Percentiles rank a stretch among this genome's conserved stretches.
Conservation (phyloP, 2,888 invertebrate genomes). For the Nephrotoma guestfalica region DNA sequence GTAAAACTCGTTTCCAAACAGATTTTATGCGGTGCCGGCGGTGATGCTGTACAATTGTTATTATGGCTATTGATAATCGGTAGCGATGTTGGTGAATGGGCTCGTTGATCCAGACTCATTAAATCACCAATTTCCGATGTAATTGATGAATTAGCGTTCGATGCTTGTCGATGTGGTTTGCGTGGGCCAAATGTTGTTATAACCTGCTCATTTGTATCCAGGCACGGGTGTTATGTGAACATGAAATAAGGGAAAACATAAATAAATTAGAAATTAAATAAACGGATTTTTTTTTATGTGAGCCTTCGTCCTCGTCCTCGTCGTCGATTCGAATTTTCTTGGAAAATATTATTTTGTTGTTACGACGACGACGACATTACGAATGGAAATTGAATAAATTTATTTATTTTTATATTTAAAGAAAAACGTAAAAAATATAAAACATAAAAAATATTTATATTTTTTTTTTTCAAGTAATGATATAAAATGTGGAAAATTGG, state of each 20-base stretch:
- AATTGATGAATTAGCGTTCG: constrained; percentile 30
- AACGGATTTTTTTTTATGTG: not conserved
- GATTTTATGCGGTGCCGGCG: constrained; percentile 39
- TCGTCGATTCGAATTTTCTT: not conserved
- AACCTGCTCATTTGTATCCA: constrained; percentile 37
- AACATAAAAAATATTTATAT: not conserved
- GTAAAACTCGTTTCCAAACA: constrained; percentile 66
- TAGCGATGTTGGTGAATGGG: constrained; percentile 37
- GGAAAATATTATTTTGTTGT: not conserved
- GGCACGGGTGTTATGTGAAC: not conserved
- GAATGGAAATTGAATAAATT: not conserved
- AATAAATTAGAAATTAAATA: not conserved
- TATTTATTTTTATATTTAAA: not conserved
- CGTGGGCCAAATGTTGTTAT: constrained; percentile 64
- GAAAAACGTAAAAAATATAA: not conserved
- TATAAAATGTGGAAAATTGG: not conserved
- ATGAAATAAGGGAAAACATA: not conserved
- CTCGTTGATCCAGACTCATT: constrained; percentile 19
- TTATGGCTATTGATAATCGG: constrained; percentile 17
- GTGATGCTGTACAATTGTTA: constrained; percentile 27
- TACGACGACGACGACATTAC: not conserved
- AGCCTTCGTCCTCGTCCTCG: not conserved
- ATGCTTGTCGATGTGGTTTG: constrained; percentile 51
- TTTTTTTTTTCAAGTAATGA: too few species aligned
- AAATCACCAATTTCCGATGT: constrained; percentile 25